Percentiles rank a stretch among this genome's conserved stretches.
Evolutionary conservation across 92 coral and sea anemone genomes (phyloP).

Genomic region (Phenganax subtilis): DNA sequence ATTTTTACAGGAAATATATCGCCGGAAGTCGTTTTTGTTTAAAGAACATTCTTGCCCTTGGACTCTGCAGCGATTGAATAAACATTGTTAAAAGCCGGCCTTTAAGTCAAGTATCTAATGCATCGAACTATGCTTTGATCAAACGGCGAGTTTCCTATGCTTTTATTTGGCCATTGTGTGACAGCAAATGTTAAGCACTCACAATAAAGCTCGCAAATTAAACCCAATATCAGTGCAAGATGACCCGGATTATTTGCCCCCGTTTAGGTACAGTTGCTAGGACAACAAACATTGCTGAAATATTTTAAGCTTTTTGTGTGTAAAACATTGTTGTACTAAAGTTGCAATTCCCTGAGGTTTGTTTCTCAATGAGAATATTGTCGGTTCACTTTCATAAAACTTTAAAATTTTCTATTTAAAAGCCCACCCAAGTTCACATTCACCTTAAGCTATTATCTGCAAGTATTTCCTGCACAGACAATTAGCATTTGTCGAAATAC

Average conservation of each 20-base stretch:
- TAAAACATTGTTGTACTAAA: background rate
- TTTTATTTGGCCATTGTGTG: conserved; percentile 12
- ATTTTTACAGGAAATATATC: conserved; percentile 32
- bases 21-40: conserved; percentile 38
- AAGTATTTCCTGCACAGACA: conserved; percentile 36
- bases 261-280: conserved; percentile 15
- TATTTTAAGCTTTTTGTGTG: background rate
- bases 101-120: conserved; percentile 16
- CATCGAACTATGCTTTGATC: conserved; percentile 3
- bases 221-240: conserved; percentile 10
- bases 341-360: background rate
- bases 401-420: background rate
- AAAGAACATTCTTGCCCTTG: conserved; percentile 44
- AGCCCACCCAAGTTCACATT: conserved; percentile 28
- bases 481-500: conserved; percentile 25
- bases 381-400: background rate
- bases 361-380: background rate
- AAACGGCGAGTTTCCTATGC: conserved; percentile 25
- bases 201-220: background rate
- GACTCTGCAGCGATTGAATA: conserved; percentile 23
- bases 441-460: conserved; percentile 12
- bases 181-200: background rate
- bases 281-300: conserved; percentile 38
- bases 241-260: conserved; percentile 28
- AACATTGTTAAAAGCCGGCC: background rate